Conservation (phyloP, 2,113 vertebrate genomes). For the Caranx melampygus region DNA sequence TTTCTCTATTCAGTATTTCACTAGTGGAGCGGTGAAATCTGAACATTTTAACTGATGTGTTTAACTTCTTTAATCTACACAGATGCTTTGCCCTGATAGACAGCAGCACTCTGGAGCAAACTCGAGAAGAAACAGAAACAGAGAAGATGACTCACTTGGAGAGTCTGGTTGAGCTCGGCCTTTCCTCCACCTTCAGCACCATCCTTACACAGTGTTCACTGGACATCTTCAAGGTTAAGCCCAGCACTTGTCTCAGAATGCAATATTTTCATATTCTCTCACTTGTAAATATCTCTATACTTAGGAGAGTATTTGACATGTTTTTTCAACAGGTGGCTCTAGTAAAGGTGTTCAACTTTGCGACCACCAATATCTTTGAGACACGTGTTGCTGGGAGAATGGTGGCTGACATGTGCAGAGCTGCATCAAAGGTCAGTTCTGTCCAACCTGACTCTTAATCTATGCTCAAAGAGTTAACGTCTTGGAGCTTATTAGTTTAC, state of each 20-base stretch:
- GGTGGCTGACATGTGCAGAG: conserved; percentile 99
- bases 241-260: background rate
- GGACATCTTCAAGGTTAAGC: conserved; percentile 94
- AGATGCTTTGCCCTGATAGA: conserved; percentile 99
- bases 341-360: conserved; percentile 97
- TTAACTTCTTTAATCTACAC: conserved; percentile 13
- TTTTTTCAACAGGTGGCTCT: conserved; percentile 89
- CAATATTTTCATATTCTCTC: background rate
- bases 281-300: background rate
- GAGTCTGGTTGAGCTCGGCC: conserved; percentile 95
- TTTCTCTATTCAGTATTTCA: background rate
- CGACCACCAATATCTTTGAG: conserved; percentile 98
- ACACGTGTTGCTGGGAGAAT: conserved; percentile 96
- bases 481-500: background rate
- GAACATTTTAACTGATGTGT: background rate
- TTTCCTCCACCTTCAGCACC: conserved; percentile 98
- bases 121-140: conserved; percentile 96
- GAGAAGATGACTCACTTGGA: conserved; percentile 99
- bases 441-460: background rate
- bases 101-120: conserved; percentile 98
- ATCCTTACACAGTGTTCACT: conserved; percentile 97
- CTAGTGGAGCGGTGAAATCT: background rate
- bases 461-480: background rate
- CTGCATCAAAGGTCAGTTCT: conserved; percentile 90
- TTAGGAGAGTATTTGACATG: conserved; percentile 3